Base-by-base conservation (phyloP, 1,140 invertebrate genomes). In the Heliothis subflexa region DNA sequence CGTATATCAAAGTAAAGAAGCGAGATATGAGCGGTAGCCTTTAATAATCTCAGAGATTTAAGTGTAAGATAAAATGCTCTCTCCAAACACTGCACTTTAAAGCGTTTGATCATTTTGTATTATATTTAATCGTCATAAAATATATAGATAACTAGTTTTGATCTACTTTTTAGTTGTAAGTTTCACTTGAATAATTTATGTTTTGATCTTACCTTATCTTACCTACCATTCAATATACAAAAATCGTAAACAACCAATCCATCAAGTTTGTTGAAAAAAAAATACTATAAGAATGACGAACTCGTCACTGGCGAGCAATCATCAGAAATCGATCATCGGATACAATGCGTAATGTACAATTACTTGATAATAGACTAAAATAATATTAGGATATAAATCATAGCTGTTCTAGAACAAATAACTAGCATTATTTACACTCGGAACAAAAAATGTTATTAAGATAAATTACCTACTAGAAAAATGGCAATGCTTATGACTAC, bases 11-110 rank as follows among this genome's bases (percentile, higher is more conserved):
- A 2, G 52, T 10, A 57, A 12, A 21, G 33, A 40, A n/a, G 25
- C 18, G 16, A 72, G 70, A 72, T 72, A 21, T 45, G n/a, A 72
- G 45, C 52, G n/a, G 28, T 45, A 40, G n/a, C 16, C 57, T 25
- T 72, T n/a, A 72, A 55, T 14, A 45, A 72, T 59, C 70, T 72
- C 70, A 72, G 70, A 45, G 16, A 47, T 47, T 45, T n/a, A 45
- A 72, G 33, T 57, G 54, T 45, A 59, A 72, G 70, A 72, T 57
- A 72, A 72, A 70, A 50, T n/a, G 47, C 49, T 25, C 66, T 11
- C 16, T 28, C 2, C 21, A 12, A 16, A 49, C 62, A 47, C 40
- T 47, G 3, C 16, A 21, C 55, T 28, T 2, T 13, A 13, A 28
- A 28, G 54, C 21, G 18, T 55, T 55, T 55, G 55, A 59, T 59